These are phyloP conservation scores for Drosophila asahinai DNA, from an alignment of 1,140 invertebrate genomes.

Conservation along the genomic window DNA sequence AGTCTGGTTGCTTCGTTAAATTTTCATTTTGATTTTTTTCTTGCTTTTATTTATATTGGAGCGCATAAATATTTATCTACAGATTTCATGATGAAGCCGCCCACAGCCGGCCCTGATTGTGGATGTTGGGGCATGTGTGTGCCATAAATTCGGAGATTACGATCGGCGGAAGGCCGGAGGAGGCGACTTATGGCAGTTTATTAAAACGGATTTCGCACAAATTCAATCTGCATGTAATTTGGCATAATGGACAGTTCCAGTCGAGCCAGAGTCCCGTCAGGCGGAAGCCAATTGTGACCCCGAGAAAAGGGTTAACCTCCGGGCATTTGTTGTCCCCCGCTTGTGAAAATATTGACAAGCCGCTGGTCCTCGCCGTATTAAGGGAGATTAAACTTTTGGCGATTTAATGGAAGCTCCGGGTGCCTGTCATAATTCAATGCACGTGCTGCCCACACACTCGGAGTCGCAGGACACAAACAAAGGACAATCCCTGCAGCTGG, in stretches of 20 bases:
- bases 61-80: slow-evolving; percentile 77
- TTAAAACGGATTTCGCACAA: slow-evolving; percentile 73
- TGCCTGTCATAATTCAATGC: slow-evolving; percentile 60
- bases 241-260: slow-evolving; percentile 26
- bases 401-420: slow-evolving; percentile 25
- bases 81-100: slow-evolving; percentile 31
- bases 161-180: slow-evolving; percentile 34
- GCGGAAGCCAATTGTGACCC: slow-evolving; percentile 40
- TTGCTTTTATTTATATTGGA: slow-evolving; percentile 72
- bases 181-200: slow-evolving; percentile 72
- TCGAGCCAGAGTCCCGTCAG: slow-evolving; percentile 12
- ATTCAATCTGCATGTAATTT: slow-evolving; percentile 74
- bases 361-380: slow-evolving; percentile 15
- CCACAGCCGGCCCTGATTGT: slow-evolving; percentile 17
- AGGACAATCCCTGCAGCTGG: slow-evolving; percentile 19
- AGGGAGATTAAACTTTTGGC: slow-evolving; percentile 47
- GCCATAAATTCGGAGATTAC: slow-evolving; percentile 71
- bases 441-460: slow-evolving; percentile 38
- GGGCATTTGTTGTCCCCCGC: slow-evolving; percentile 13
- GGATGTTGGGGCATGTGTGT: slow-evolving; percentile 27
- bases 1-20: neutral
- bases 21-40: slow-evolving; percentile 43
- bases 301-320: slow-evolving; percentile 32
- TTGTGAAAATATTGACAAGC: slow-evolving; percentile 50
- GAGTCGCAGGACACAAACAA: slow-evolving; percentile 37